A percentile compares a stretch with the other conserved stretches of the same genome.
These are phyloP conservation scores for Distichodus sexfasciatus DNA, from an alignment of 2,797 vertebrate species.

Conservation along the genomic window DNA sequence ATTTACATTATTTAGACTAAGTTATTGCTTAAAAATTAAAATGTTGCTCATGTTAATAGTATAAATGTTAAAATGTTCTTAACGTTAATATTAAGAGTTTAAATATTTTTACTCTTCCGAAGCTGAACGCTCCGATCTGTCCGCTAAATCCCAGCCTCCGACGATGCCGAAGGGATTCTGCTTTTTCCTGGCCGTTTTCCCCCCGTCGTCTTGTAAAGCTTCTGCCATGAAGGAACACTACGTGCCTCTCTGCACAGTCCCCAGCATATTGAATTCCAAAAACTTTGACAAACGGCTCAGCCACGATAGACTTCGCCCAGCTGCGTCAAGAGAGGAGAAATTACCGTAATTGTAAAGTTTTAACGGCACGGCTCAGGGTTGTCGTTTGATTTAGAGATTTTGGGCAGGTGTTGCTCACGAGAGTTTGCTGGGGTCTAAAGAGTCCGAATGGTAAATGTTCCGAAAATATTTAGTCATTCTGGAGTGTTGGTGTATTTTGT, in stretches of 20 bases:
- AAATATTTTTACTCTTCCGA: too few relatives aligned
- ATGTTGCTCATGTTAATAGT: too few relatives aligned
- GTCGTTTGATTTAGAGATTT: background rate
- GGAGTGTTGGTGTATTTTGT: slow-evolving; percentile 13
- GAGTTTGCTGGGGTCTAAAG: slow-evolving; percentile 33
- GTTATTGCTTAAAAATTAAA: too few relatives aligned
- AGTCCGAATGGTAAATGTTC: slow-evolving; percentile 7
- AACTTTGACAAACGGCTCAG: slow-evolving; percentile 6
- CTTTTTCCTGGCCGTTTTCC: background rate
- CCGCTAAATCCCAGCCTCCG: too few relatives aligned
- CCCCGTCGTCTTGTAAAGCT: slow-evolving; percentile 22
- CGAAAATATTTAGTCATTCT: slow-evolving; percentile 23
- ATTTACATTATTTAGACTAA: too few relatives aligned
- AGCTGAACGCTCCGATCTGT: background rate
- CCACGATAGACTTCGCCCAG: background rate
- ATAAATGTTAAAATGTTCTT: too few relatives aligned
- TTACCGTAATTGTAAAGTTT: slow-evolving; percentile 3
- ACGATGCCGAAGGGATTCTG: too few relatives aligned
- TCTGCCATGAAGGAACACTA: slow-evolving; percentile 23
- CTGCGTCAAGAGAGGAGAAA: background rate
- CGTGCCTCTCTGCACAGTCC: background rate
- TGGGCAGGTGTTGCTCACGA: slow-evolving; percentile 31
- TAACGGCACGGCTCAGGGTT: slow-evolving; percentile 9
- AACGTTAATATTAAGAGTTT: too few relatives aligned
- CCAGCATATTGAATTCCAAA: slow-evolving; percentile 8